phyloP scores from a whole-genome alignment of 2,113 vertebrate species.

The Addax nasomaculatus region DNA sequence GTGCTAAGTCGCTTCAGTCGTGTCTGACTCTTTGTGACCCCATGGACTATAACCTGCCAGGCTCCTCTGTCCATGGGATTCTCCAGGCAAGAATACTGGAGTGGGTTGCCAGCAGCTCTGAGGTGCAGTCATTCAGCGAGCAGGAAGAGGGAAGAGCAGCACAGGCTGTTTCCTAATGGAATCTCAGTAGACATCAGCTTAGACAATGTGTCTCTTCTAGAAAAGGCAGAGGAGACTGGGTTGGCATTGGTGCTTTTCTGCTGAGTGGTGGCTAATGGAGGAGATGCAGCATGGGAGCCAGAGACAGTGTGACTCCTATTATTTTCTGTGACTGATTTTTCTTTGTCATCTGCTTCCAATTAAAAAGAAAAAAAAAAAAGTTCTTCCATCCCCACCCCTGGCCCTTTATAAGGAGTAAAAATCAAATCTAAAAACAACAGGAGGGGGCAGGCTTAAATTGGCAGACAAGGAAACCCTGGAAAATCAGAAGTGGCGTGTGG shows the following conservation, averaged over 20 bases:
- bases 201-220: not conserved
- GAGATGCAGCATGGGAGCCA: not conserved
- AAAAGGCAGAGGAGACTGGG: not conserved
- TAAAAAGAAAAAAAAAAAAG: not conserved
- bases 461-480: slow-evolving; percentile 61
- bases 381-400: not conserved
- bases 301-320: not conserved
- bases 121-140: not conserved
- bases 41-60: not conserved
- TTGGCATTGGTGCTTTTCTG: not conserved
- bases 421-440: slow-evolving; percentile 69
- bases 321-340: slow-evolving; percentile 38
- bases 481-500: slow-evolving; percentile 43
- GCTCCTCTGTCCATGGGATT: not conserved
- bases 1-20: not conserved
- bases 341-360: slow-evolving; percentile 64
- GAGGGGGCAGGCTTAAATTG: slow-evolving; percentile 70
- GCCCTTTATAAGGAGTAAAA: slow-evolving; percentile 52
- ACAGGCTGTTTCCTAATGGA: not conserved
- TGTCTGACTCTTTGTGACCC: not conserved
- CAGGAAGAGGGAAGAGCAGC: not conserved
- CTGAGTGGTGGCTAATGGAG: not conserved
- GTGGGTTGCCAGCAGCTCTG: not conserved
- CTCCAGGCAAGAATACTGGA: not conserved
- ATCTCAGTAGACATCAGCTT: not conserved